These are phyloP conservation scores for Cydia splendana DNA, from an alignment of 1,140 invertebrate species.

Conservation along the genomic window DNA sequence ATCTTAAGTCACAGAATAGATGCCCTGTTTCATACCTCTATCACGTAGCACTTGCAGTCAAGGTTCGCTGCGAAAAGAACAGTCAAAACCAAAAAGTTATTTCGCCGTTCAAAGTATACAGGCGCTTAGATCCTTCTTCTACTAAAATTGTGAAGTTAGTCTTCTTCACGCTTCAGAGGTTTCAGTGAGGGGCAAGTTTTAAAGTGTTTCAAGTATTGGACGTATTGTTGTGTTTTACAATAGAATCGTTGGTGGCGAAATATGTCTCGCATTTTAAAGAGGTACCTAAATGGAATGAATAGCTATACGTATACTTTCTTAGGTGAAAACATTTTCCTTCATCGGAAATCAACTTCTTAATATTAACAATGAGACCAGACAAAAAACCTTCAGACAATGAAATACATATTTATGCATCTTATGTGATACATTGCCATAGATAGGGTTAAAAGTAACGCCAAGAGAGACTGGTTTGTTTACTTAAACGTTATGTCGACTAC, in stretches of 20 bases:
- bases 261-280: too few species aligned
- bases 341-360: too few species aligned
- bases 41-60: background rate
- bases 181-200: background rate
- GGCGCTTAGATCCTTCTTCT: background rate
- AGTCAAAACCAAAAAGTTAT: background rate
- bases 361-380: too few species aligned
- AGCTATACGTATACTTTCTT: too few species aligned
- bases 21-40: background rate
- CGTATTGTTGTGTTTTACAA: background rate
- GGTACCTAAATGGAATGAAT: too few species aligned
- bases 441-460: too few species aligned
- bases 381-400: too few species aligned
- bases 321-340: too few species aligned
- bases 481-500: too few species aligned
- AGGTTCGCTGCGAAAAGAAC: background rate
- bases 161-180: background rate
- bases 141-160: background rate
- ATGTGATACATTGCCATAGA: too few species aligned
- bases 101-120: background rate
- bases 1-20: background rate
- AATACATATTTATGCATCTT: too few species aligned
- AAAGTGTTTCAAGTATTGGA: background rate
- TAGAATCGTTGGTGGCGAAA: background rate
- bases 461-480: too few species aligned